Conservation (phyloP, 92 coral and sea anemone genomes). For the Ricordea florida region DNA sequence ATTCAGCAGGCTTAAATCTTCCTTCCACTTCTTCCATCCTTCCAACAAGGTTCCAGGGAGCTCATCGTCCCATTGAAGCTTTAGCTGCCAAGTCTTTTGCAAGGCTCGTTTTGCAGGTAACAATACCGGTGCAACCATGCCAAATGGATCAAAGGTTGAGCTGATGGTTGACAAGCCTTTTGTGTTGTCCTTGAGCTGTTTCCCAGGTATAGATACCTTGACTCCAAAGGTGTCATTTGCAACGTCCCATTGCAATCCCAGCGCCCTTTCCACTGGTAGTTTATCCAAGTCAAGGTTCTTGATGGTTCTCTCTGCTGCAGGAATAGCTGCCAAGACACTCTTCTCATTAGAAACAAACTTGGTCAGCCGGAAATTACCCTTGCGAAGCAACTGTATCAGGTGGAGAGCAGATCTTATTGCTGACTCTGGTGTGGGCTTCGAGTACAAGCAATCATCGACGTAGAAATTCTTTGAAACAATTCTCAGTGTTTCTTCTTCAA, state of each 20-base stretch:
- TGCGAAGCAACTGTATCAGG: slow-evolving; percentile 17
- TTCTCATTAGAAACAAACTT: slow-evolving; percentile 29
- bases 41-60: slow-evolving; percentile 37
- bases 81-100: slow-evolving; percentile 63
- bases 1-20: slow-evolving; percentile 34
- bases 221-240: background rate
- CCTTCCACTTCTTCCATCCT: slow-evolving; percentile 52
- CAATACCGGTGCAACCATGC: slow-evolving; percentile 39
- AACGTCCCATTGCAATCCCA: no score
- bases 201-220: slow-evolving; percentile 4
- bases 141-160: slow-evolving; percentile 58
- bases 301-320: no score
- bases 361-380: slow-evolving; percentile 41
- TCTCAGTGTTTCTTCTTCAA: no score
- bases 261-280: no score
- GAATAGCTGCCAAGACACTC: slow-evolving; percentile 5
- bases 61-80: slow-evolving; percentile 53
- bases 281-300: no score
- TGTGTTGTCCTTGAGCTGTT: slow-evolving; percentile 17
- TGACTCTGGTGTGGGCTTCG: no score
- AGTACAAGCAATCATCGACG: no score
- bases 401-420: no score
- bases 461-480: no score
- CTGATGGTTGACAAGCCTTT: slow-evolving; percentile 37
- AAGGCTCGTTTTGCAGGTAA: slow-evolving; percentile 43